These are phyloP conservation scores for Amphiduros pacificus DNA, from an alignment of 2,888 invertebrate species.

Conservation along the genomic window DNA sequence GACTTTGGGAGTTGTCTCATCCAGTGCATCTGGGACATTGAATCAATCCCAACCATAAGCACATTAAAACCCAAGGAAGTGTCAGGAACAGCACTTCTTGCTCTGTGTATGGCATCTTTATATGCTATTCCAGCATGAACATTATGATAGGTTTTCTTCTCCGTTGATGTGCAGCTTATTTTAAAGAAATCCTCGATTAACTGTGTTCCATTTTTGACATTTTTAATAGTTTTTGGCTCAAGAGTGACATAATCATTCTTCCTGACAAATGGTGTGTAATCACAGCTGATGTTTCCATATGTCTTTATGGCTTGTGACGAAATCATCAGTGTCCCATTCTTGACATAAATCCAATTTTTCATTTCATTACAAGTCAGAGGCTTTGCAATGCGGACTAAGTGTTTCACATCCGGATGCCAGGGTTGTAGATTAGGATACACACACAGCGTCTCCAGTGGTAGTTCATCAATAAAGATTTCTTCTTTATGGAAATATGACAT, in stretches of 20 bases:
- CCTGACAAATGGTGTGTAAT: constrained; percentile 60
- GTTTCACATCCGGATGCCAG: neutral
- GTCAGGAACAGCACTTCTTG: neutral
- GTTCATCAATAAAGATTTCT: too few relatives aligned
- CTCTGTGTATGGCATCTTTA: neutral
- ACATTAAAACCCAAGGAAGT: constrained; percentile 20
- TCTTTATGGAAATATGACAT: too few relatives aligned
- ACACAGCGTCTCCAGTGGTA: too few relatives aligned
- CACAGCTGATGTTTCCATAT: constrained; percentile 62
- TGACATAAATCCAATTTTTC: constrained; percentile 77
- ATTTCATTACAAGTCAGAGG: constrained; percentile 64
- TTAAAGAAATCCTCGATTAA: constrained; percentile 23
- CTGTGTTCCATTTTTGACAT: constrained; percentile 4
- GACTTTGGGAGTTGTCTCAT: constrained; percentile 47
- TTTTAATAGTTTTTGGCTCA: neutral
- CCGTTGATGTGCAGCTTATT: constrained; percentile 30
- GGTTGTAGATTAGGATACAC: neutral
- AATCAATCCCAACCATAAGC: constrained; percentile 84
- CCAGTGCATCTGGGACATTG: constrained; percentile 72
- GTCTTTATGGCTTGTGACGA: constrained; percentile 61
- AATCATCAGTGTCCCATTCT: constrained; percentile 68
- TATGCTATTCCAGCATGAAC: constrained; percentile 66
- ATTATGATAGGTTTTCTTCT: constrained; percentile 66
- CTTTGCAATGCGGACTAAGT: neutral
- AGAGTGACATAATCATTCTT: constrained; percentile 14